Evolutionary conservation across 2,888 invertebrate species (phyloP), one percentile per base, ranked within the genome.

Genomic region (Pecten maximus): DNA sequence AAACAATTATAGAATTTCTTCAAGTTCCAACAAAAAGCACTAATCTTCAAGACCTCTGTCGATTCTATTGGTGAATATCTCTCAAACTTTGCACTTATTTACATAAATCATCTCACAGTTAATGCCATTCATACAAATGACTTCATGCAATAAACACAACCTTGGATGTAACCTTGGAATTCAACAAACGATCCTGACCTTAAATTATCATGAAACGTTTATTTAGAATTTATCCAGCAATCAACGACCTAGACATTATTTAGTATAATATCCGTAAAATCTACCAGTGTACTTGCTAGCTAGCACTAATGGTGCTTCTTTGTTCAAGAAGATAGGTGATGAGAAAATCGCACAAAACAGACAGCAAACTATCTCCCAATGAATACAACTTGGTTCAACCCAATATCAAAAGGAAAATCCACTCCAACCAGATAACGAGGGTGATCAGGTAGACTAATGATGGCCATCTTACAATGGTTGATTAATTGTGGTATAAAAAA

Each of bases 401-500:
- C 35, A 28, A 74, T 74, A 74, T 74, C 35, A 74, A 74, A 74
- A 74, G 74, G 74, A 35, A 74, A 74, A 6, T 28, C 15, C 35
- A 74, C 8, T 74, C 74, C 74, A 74, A 35, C 35, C 74, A 74
- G 60, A 23, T 35, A 74, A 35, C 35, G 6, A 28, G 28, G 74
- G 28, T 74, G 35, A 10, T 74, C 74, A 74, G 74, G 74, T 74
- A 74, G 35, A 74, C 74, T 23, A 54, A 74, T 35, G 74, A 74
- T 6, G 74, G 35, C 35, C 28, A 74, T 74, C 35, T 74, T 74
- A 74, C 28, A 74, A 74, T 35, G 74, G 74, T 74, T 35, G 74
- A 74, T 74, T 74, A 74, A 74, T 8, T 35, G 74, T 74, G 74
- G 74, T 74, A 74, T 74, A 74, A 74, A 74, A 54, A 74, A 74